Percentiles rank a stretch among this genome's conserved stretches.
Evolutionary conservation across 2,797 vertebrate genomes (phyloP).

Genomic region (Protosalanx chinensis): DNA sequence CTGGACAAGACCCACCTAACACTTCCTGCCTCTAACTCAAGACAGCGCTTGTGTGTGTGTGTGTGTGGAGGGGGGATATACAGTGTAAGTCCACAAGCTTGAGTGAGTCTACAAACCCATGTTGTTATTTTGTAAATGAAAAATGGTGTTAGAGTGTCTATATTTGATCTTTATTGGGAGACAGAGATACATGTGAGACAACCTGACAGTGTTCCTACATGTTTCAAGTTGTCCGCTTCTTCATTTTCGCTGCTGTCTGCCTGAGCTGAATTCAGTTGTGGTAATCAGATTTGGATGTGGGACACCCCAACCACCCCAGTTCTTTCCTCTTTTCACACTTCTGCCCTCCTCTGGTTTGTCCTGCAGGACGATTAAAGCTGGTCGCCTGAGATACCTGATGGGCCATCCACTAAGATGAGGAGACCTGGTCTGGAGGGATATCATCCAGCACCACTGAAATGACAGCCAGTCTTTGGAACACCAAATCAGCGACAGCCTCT

Average conservation of each 20-base stretch:
- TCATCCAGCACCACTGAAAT: slow-evolving; percentile 25
- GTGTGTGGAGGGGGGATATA: slow-evolving; percentile 6
- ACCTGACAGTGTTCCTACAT: not conserved
- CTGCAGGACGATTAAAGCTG: slow-evolving; percentile 73
- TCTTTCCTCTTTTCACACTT: not conserved
- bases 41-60: slow-evolving; percentile 19
- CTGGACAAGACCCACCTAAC: slow-evolving; percentile 48
- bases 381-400: slow-evolving; percentile 51
- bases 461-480: slow-evolving; percentile 4
- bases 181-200: slow-evolving; percentile 17
- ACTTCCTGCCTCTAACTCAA: slow-evolving; percentile 35
- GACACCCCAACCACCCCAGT: slow-evolving; percentile 5
- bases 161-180: not conserved
- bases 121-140: slow-evolving; percentile 9
- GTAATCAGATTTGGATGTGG: slow-evolving; percentile 2
- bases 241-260: slow-evolving; percentile 36
- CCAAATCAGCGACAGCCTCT: not conserved
- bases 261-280: slow-evolving; percentile 31
- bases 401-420: not conserved
- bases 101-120: slow-evolving; percentile 23
- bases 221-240: not conserved
- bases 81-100: slow-evolving; percentile 20
- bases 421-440: slow-evolving; percentile 19
- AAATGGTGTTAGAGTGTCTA: slow-evolving; percentile 16
- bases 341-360: not conserved